Evolutionary conservation across 1,140 invertebrate genomes (phyloP), one percentile per base, ranked within the genome.

Genomic region (Helicorthomorpha holstii): DNA sequence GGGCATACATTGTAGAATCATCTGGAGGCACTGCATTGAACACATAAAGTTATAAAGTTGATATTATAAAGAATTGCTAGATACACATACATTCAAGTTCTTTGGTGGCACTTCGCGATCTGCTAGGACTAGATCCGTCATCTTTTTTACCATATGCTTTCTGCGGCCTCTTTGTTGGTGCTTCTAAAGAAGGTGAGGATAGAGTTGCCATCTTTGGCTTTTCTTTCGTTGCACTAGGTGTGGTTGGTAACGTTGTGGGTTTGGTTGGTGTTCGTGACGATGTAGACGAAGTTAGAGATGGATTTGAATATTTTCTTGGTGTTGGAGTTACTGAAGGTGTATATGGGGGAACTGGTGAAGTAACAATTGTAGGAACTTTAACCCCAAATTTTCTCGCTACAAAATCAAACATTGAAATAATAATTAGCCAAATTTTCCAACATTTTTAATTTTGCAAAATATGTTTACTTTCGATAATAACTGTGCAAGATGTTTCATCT

Each of bases 401-500:
- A 46, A 46, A 4, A 22, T 21, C 19, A 22, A 46, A 25, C 19
- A 10, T 46, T 46, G 19, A 46, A 22, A 22, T 46, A 12, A 46
- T 19, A 7, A 7, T 25, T 46, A 7, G 19, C 4, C 4, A 46
- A 7, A 12, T 46, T 25, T 22, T 22, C 44, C 7, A 4, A 46
- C 21, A 46, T 46, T 46, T 21, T 22, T 19, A 25, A 7, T 46
- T 25, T 41, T 12, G 38, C 19, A 46, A 19, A 21, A 22, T 7
- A 46, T 22, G 21, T 7, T 46, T 73, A 85, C 91, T 91, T 83
- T 98, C 93, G 61, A 98, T 92, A 61, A 93, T 92, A 26, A 99
- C 85, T 54, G 92, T 84, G 68, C 91, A 96, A 44, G 78, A 82
- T 1, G 93, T 97, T 73, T 96, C 91, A 62, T 94, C 90, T 22